Evolutionary conservation across 2,888 invertebrate species (phyloP).

Genomic region (Acanthosoma haemorrhoidale): DNA sequence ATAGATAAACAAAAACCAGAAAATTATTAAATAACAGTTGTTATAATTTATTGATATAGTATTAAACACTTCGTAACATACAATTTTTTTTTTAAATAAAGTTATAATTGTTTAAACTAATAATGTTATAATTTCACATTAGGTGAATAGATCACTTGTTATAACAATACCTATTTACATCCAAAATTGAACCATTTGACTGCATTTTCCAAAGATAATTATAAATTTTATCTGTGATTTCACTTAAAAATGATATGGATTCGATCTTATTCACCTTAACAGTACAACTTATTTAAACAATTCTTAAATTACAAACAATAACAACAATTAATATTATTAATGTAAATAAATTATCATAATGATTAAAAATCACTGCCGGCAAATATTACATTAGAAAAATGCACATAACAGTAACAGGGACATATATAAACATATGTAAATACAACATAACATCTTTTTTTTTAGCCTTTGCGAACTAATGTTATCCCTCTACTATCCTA

Average conservation of each 20-base stretch:
- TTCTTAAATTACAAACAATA: background rate
- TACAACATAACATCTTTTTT: background rate
- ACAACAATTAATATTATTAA: conserved; percentile 12
- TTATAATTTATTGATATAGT: conserved; percentile 5
- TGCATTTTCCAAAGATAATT: no score
- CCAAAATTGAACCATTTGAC: no score
- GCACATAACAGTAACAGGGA: background rate
- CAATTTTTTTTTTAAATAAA: background rate
- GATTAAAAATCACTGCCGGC: background rate
- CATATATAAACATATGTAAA: background rate
- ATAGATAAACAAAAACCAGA: background rate
- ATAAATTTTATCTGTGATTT: background rate
- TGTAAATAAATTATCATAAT: background rate
- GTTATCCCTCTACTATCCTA: background rate
- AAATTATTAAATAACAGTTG: conserved; percentile 1
- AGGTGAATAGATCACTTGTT: background rate
- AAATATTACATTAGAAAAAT: conserved; percentile 3
- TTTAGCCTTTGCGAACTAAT: background rate
- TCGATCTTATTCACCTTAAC: background rate
- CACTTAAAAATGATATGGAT: background rate
- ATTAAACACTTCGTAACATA: background rate
- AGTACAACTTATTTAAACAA: conserved; percentile 4
- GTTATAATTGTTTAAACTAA: background rate
- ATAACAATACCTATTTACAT: no score
- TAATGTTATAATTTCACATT: background rate